These are phyloP conservation scores for Isurus oxyrinchus DNA, from an alignment of 2,113 vertebrate species.

Conservation along the genomic window DNA sequence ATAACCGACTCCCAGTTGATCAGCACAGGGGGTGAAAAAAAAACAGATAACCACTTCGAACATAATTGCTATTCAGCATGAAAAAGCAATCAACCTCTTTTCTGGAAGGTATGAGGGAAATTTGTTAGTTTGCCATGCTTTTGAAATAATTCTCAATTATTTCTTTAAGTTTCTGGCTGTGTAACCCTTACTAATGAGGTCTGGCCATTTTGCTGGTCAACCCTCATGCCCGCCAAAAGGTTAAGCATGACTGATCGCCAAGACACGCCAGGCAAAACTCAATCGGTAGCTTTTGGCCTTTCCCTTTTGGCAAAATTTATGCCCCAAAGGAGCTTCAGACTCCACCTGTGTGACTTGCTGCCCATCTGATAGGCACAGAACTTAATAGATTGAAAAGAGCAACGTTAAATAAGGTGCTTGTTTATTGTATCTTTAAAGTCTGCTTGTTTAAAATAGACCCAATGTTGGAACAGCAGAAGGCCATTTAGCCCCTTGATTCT, in stretches of 20 bases:
- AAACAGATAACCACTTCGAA: neutral
- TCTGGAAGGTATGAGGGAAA: neutral
- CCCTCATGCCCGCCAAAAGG: neutral
- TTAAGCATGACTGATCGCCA: neutral
- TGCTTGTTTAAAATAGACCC: neutral
- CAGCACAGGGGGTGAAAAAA: too few relatives aligned
- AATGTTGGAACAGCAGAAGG: too few relatives aligned
- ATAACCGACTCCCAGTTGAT: neutral
- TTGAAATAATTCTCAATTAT: neutral
- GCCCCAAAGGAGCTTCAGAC: neutral
- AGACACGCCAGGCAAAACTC: neutral
- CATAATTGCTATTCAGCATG: neutral
- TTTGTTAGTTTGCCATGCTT: too few relatives aligned
- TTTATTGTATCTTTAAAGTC: neutral
- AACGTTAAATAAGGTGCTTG: neutral
- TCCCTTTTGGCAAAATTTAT: neutral
- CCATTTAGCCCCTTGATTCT: too few relatives aligned
- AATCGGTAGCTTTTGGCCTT: neutral
- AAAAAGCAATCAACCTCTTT: slow-evolving; percentile 18
- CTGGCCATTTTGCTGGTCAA: neutral
- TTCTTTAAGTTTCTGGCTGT: neutral
- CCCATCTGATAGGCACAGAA: neutral
- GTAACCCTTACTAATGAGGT: neutral
- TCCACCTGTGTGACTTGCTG: neutral
- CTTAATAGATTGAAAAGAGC: neutral